phyloP scores from a whole-genome alignment of 1,140 invertebrate species.

The Venturia canescens region DNA sequence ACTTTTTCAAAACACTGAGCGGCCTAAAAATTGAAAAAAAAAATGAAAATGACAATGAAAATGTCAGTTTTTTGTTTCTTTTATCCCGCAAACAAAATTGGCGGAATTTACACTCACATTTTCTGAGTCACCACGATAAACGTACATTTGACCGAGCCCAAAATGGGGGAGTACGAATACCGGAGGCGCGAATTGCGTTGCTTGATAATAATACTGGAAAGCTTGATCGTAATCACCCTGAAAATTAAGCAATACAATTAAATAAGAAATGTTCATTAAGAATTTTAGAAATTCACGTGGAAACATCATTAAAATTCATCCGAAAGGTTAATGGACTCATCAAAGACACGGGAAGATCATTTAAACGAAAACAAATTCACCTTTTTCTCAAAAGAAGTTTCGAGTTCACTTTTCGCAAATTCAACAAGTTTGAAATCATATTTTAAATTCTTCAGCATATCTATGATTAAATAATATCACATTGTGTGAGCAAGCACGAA shows the following conservation, averaged over 20 bases:
- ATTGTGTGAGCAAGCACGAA: too few relatives aligned
- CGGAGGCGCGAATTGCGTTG: constrained; percentile 96
- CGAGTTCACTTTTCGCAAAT: too few relatives aligned
- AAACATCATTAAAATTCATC: too few relatives aligned
- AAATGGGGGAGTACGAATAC: constrained; percentile 98
- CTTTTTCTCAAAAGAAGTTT: too few relatives aligned
- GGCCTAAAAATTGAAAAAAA: constrained; percentile 81
- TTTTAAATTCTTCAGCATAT: too few relatives aligned
- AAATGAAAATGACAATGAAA: constrained; percentile 3
- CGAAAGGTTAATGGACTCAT: too few relatives aligned
- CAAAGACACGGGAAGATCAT: too few relatives aligned
- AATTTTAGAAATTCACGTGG: too few relatives aligned
- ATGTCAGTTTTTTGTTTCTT: not conserved
- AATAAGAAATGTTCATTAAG: constrained; percentile 97
- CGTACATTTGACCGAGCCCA: constrained; percentile 99
- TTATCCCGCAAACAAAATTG: not conserved
- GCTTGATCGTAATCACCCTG: constrained; percentile 97
- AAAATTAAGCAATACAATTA: constrained; percentile 79
- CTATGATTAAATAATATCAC: too few relatives aligned
- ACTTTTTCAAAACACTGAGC: constrained; percentile 99
- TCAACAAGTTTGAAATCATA: too few relatives aligned
- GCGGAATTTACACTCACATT: constrained; percentile 83
- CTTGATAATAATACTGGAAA: constrained; percentile 99
- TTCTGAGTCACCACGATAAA: constrained; percentile 96
- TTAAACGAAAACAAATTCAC: too few relatives aligned